Conservation (phyloP, 35 echinoderm and acorn worm genomes). For the Patiria miniata region DNA sequence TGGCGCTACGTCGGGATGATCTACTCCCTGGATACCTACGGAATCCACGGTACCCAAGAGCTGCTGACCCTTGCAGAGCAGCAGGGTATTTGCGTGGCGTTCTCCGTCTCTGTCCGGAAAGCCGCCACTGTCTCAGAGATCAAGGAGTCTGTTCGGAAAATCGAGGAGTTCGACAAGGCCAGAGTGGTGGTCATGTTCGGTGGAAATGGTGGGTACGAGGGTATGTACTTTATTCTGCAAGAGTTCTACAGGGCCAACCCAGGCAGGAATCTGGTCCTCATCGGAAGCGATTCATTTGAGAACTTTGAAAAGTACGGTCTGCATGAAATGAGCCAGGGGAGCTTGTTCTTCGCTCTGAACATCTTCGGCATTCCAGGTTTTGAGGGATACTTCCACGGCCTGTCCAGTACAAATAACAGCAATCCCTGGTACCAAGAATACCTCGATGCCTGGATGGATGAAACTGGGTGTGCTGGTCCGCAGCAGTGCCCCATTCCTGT, state of each 20-base stretch:
- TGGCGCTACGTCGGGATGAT: constrained; percentile 37
- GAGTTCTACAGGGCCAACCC: not conserved
- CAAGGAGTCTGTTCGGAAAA: not conserved
- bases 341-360: not conserved
- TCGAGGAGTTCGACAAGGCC: not conserved
- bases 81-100: not conserved
- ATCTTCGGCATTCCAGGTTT: not conserved
- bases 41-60: constrained; percentile 3
- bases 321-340: not conserved
- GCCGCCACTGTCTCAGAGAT: not conserved
- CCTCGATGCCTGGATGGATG: not conserved
- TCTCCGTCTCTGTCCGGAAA: not conserved
- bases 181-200: constrained; percentile 4
- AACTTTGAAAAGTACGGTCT: not conserved
- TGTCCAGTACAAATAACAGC: not conserved
- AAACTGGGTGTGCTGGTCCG: not conserved
- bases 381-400: constrained; percentile 3
- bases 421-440: constrained; percentile 23
- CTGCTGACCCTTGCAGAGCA: not conserved
- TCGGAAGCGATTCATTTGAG: too few relatives aligned
- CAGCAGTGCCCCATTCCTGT: not conserved
- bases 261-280: not conserved
- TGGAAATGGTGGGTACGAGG: not conserved
- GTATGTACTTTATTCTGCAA: not conserved
- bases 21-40: constrained; percentile 25